phyloP scores from a whole-genome alignment of 1,140 invertebrate species.

The Hydropsyche tenuis region DNA sequence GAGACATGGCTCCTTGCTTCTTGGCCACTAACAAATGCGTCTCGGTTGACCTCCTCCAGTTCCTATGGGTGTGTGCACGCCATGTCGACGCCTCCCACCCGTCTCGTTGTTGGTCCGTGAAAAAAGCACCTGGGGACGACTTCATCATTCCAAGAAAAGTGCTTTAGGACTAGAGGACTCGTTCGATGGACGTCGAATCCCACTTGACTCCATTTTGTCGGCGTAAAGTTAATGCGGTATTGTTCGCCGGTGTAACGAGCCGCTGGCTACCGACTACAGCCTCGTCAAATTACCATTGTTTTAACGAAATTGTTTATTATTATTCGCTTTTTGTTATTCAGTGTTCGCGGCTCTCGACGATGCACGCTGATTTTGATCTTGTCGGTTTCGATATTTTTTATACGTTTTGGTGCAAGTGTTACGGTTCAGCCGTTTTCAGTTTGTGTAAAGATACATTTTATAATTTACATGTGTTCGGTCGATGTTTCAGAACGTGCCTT shows the following conservation, averaged over 20 bases:
- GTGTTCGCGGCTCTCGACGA: too few species aligned
- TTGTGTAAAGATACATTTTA: too few species aligned
- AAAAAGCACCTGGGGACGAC: background rate
- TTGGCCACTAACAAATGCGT: slow-evolving; percentile 29
- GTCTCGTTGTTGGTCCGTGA: background rate
- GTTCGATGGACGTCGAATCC: background rate
- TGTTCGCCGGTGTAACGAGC: background rate
- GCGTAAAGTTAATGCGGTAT: too few species aligned
- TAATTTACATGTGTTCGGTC: too few species aligned
- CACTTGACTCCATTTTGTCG: background rate
- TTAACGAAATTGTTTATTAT: background rate
- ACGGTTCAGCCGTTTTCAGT: too few species aligned
- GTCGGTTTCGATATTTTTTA: too few species aligned
- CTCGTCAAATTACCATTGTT: slow-evolving; percentile 5
- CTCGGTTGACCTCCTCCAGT: slow-evolving; percentile 30
- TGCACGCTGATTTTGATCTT: too few species aligned
- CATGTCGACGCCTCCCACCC: slow-evolving; percentile 26
- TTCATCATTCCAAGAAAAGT: slow-evolving; percentile 8
- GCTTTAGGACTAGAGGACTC: background rate
- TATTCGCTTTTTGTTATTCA: too few species aligned
- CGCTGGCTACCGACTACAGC: background rate
- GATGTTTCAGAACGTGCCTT: too few species aligned
- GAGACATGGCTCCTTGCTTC: slow-evolving; percentile 24
- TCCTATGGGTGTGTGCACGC: background rate
- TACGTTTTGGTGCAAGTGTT: too few species aligned